phyloP scores from a whole-genome alignment of 2,113 vertebrate genomes.

The cat (Felis catus) region F.catus_Fca126_mat1.0 CM031417.1:110167501-110168000 shows the following conservation, averaged over 20 bases:
- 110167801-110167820: neutral
- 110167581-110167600: neutral
- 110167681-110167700: neutral
- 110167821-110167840: neutral
- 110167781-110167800: neutral
- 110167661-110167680: neutral
- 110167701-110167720: neutral
- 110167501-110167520: neutral
- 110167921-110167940: neutral
- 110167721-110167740: neutral
- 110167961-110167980: neutral
- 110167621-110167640: neutral
- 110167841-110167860: neutral
- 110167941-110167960: neutral
- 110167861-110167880: neutral
- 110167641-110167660: neutral
- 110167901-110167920: neutral
- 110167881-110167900: neutral
- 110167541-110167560: neutral
- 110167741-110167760: neutral
- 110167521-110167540: neutral
- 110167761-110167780: neutral
- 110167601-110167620: neutral
- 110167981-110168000: neutral
- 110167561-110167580: neutral